Base-by-base conservation (phyloP, 2,113 vertebrate species). In the Albula goreensis region DNA sequence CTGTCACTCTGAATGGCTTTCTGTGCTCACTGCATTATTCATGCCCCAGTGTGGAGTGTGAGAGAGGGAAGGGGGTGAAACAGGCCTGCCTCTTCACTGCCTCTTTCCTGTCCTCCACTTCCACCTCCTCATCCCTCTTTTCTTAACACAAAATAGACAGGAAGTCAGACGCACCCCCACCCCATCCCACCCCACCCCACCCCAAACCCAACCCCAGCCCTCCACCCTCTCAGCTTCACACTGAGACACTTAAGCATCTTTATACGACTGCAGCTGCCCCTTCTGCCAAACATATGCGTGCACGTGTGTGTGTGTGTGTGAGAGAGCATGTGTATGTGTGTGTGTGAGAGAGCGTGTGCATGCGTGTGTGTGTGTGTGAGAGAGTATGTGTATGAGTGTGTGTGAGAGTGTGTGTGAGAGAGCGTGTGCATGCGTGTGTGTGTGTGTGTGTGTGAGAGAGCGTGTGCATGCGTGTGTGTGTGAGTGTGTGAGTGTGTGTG, bases 111-210 rank as follows among this genome's bases (percentile, higher is more conserved):
- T 13, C 11, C 10, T 60, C 7, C 56, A 60, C 56, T 60, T 60
- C 56, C 56, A 60, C 56, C 56, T 13, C 56, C 17, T 60, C 56
- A 60, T 60, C 56, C 56, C 56, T 81, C 1, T 41, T 51, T 88
- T 89, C 88, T 89, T 90, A 89, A 83, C 41, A 53, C 83, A 15
- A 13, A 25, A 11, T 74, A 85, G 84, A 10, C 84, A 79, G 52
- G n/a, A 51, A 85, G 11, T 25, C 52, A 13, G 63, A 66, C 12
- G 15, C 8, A 12, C 11, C 74, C 70, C 63, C 50, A 50, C 25
- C 50, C 6, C 15, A 53, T 12, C 41, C 22, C 56, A 10, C 53
- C 53, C 53, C 1, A 56, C 12, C 31, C 31, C 31, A 41, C 31
- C 31, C 31, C 31, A 41, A 41, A 41, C 74, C 70, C 63, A n/a